Evolutionary conservation across 2,113 vertebrate species (phyloP).

Genomic region (Psittacara wagleri): DNA sequence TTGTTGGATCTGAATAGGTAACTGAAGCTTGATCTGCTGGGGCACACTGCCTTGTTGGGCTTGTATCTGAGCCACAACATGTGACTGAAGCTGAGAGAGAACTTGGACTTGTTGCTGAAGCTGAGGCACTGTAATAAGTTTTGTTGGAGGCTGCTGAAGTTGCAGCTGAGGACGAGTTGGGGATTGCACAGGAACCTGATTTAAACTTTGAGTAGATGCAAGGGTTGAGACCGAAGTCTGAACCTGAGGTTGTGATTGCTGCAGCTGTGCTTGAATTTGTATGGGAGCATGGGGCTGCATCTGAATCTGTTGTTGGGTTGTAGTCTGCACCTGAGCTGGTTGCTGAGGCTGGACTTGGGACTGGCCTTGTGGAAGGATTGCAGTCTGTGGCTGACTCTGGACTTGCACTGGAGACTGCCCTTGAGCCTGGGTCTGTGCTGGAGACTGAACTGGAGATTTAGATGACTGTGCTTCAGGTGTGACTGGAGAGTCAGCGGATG

Average conservation of each 20-base stretch:
- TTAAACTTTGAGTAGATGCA: constrained; percentile 68
- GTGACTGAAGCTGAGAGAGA: constrained; percentile 84
- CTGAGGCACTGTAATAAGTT: constrained; percentile 84
- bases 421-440: constrained; percentile 76
- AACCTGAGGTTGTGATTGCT: constrained; percentile 71
- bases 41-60: constrained; percentile 86
- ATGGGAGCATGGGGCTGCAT: constrained; percentile 73
- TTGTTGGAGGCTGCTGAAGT: constrained; percentile 80
- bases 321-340: constrained; percentile 74
- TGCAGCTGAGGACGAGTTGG: constrained; percentile 79
- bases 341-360: constrained; percentile 71
- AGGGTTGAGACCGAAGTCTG: constrained; percentile 77
- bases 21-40: constrained; percentile 90
- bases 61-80: constrained; percentile 76
- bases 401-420: constrained; percentile 67
- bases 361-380: constrained; percentile 68
- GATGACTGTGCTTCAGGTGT: constrained; percentile 66
- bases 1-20: constrained; percentile 89
- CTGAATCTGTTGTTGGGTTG: constrained; percentile 67
- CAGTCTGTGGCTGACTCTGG: constrained; percentile 62
- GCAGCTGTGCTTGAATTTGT: constrained; percentile 81
- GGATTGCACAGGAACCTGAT: constrained; percentile 73
- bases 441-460: constrained; percentile 68
- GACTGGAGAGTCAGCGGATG: constrained; percentile 24
- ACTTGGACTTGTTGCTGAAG: constrained; percentile 89